Conservation (phyloP, 2,113 vertebrate species). For the Ondatra zibethicus region DNA sequence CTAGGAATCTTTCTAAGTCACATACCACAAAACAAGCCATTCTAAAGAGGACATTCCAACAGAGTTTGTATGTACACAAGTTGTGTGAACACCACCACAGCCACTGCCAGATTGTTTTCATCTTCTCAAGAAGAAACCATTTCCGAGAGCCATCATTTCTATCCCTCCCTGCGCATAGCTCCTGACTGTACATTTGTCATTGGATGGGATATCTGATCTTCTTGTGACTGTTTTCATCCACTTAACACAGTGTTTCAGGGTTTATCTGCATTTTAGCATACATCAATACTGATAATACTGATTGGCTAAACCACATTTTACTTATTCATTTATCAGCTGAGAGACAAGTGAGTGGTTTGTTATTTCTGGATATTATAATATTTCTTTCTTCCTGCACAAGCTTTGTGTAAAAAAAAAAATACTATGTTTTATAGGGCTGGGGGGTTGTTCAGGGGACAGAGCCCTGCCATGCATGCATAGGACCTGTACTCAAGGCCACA, state of each 20-base stretch:
- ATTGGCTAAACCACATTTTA: background rate
- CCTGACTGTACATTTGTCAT: background rate
- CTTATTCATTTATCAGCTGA: background rate
- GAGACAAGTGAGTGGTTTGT: background rate
- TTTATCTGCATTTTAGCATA: background rate
- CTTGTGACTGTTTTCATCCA: background rate
- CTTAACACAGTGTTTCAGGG: background rate
- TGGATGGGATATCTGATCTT: background rate
- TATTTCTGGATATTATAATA: background rate
- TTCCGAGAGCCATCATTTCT: background rate
- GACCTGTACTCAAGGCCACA: background rate
- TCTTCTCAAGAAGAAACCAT: background rate
- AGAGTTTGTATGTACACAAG: background rate
- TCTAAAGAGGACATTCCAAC: background rate
- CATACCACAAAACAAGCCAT: background rate
- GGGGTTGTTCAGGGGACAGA: background rate
- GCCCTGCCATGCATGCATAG: background rate
- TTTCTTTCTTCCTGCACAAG: background rate
- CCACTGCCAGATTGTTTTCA: constrained; percentile 16
- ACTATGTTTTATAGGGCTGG: background rate
- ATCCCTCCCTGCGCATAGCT: background rate
- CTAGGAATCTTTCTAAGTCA: background rate
- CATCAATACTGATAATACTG: background rate
- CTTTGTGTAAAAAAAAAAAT: background rate
- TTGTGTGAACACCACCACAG: background rate